Percentiles rank a stretch among this genome's conserved stretches.
Conservation (phyloP, 2,113 vertebrate species). For the Melierax canorus region DNA sequence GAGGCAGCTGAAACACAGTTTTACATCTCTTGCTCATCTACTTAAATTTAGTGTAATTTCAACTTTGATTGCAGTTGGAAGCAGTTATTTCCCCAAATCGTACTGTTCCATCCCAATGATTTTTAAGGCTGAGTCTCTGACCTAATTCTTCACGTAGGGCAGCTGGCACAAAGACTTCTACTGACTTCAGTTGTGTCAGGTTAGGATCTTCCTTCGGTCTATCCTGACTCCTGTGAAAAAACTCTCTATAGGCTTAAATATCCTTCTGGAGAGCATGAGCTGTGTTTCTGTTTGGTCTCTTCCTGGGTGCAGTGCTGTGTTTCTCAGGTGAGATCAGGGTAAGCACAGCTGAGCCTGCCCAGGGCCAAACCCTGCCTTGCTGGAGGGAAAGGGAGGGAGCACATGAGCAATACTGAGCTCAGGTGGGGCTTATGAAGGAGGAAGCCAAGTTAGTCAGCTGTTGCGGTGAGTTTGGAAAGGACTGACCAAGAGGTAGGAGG, state of each 20-base stretch:
- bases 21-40: not conserved
- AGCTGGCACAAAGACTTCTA: not conserved
- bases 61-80: not conserved
- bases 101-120: not conserved
- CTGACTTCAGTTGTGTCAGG: not conserved
- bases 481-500: accelerated
- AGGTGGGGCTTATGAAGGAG: accelerated
- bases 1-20: not conserved
- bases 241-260: not conserved
- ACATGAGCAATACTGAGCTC: not conserved
- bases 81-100: not conserved
- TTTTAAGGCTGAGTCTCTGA: not conserved
- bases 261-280: not conserved
- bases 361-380: not conserved
- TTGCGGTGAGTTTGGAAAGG: accelerated
- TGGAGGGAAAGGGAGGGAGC: not conserved
- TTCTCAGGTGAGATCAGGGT: not conserved
- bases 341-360: not conserved
- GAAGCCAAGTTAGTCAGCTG: not conserved
- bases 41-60: not conserved
- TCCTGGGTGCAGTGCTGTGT: not conserved
- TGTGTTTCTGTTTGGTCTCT: not conserved
- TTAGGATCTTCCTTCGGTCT: not conserved
- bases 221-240: not conserved
- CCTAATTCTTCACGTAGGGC: not conserved